phyloP scores from a whole-genome alignment of 2,113 vertebrate genomes.

The Chroicocephalus ridibundus region DNA sequence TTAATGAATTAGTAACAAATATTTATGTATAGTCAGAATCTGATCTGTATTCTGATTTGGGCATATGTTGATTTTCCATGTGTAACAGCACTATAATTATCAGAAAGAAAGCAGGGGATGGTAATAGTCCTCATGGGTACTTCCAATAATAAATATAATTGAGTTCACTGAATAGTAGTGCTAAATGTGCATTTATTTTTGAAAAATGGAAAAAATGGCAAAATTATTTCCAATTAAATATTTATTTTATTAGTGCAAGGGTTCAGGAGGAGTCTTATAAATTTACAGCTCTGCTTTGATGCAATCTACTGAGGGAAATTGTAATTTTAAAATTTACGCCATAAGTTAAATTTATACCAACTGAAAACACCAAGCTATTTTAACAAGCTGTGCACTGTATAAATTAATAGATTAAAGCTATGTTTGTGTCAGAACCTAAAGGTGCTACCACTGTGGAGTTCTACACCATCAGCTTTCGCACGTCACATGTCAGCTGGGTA shows the following conservation, averaged over 20 bases:
- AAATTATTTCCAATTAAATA: conserved; percentile 9
- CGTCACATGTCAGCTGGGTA: not conserved
- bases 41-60: not conserved
- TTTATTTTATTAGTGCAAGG: not conserved
- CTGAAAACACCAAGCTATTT: conserved; percentile 14
- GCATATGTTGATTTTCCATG: not conserved
- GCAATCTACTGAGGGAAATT: not conserved
- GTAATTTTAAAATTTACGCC: conserved; percentile 22
- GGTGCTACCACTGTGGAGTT: conserved; percentile 43
- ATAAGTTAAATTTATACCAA: conserved; percentile 43
- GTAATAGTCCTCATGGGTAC: not conserved
- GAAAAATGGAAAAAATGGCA: not conserved
- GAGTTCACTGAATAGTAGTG: not conserved
- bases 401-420: conserved; percentile 55
- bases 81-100: not conserved
- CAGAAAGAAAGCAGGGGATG: not conserved
- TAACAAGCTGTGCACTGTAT: conserved; percentile 12
- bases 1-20: not conserved
- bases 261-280: not conserved
- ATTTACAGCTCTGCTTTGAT: not conserved
- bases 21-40: not conserved
- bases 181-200: not conserved
- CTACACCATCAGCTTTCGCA: conserved; percentile 10
- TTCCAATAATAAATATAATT: conserved; percentile 20
- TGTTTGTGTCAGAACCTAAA: conserved; percentile 45